Percentiles rank a stretch among this genome's conserved stretches.
Conservation (phyloP, 2,888 invertebrate species). For the Amphipyra tragopoginis region DNA sequence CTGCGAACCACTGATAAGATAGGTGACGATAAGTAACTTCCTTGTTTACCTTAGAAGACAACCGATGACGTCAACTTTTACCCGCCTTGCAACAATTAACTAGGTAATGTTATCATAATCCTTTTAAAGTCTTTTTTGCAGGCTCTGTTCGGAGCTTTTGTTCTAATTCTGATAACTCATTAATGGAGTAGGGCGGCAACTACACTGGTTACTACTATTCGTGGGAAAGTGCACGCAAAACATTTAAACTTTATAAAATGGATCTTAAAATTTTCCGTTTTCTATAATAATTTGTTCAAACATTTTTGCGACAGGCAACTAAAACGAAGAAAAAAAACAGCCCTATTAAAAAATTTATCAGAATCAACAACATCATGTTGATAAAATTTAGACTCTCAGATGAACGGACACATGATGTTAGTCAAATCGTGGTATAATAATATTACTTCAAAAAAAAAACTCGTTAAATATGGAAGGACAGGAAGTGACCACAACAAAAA, state of each 20-base stretch:
- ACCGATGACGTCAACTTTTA: conserved; percentile 53
- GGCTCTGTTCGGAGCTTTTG: conserved; percentile 26
- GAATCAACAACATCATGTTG: too few species aligned
- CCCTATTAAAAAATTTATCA: too few species aligned
- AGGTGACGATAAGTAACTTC: conserved; percentile 57
- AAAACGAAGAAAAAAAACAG: too few species aligned
- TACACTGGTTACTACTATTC: conserved; percentile 10
- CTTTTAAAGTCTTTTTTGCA: conserved; percentile 27
- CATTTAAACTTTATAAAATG: background rate
- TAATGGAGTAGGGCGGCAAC: conserved; percentile 24
- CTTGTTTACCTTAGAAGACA: conserved; percentile 43
- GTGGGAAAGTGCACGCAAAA: conserved; percentile 22
- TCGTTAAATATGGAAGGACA: conserved; percentile 8
- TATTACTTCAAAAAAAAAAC: conserved; percentile 1
- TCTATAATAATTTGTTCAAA: too few species aligned
- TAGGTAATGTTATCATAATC: conserved; percentile 5
- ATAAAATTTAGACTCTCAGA: too few species aligned
- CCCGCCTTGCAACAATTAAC: conserved; percentile 37
- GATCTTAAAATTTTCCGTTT: too few species aligned
- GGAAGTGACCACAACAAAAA: conserved; percentile 39
- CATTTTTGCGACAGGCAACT: too few species aligned
- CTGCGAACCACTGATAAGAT: conserved; percentile 67
- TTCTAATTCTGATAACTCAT: conserved; percentile 46
- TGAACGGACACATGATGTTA: too few species aligned
- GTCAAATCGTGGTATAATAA: too few species aligned